These are phyloP conservation scores for Lophochroa leadbeateri DNA, from an alignment of 2,113 vertebrate species.

Conservation along the genomic window DNA sequence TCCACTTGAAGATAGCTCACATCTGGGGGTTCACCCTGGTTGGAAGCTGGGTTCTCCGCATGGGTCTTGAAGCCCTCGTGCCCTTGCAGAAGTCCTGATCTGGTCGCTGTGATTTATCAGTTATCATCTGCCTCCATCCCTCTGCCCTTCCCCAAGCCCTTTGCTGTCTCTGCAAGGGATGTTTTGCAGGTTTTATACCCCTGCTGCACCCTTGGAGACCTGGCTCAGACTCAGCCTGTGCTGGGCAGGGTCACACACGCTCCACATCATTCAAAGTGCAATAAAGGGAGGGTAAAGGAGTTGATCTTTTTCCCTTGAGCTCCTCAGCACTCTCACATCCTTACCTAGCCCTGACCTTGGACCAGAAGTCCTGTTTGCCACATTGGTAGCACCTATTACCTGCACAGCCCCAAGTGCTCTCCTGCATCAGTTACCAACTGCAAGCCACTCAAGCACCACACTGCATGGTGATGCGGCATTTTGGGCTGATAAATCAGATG, in stretches of 20 bases:
- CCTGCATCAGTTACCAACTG: not conserved
- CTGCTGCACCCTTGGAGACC: not conserved
- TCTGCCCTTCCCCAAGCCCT: not conserved
- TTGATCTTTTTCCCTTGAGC: not conserved
- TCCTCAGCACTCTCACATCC: not conserved
- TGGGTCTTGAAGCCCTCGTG: rapidly evolving
- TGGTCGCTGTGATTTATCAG: not conserved
- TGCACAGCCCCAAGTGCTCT: not conserved
- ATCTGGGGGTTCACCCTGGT: not conserved
- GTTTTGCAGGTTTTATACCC: not conserved
- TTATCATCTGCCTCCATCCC: not conserved
- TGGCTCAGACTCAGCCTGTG: not conserved
- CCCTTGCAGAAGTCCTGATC: not conserved
- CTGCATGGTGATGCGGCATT: not conserved
- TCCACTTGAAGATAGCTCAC: not conserved
- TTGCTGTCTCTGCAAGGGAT: not conserved
- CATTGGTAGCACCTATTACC: rapidly evolving
- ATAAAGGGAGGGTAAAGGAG: not conserved
- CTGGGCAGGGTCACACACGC: not conserved
- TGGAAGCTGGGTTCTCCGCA: not conserved
- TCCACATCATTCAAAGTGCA: not conserved
- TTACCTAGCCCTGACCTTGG: not conserved
- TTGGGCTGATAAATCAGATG: not conserved
- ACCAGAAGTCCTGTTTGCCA: not conserved
- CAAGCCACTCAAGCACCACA: not conserved